Evolutionary conservation across 2,797 vertebrate species (phyloP), one percentile per base, ranked within the genome.

Genomic region (Nyctalus aviator): DNA sequence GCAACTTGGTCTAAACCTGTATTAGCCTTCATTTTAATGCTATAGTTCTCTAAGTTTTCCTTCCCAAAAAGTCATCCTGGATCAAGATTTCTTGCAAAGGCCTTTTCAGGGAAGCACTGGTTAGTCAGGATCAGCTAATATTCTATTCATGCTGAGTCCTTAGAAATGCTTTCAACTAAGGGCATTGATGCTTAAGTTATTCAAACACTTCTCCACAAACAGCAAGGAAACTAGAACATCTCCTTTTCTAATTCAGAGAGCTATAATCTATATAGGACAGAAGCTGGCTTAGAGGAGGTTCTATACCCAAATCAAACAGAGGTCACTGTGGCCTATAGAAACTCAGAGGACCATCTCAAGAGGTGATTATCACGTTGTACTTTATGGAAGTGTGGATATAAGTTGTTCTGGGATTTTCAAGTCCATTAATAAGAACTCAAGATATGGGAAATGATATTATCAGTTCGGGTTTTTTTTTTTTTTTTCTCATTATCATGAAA

Each of bases 381-480:
- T 77, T 94, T 84, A 72, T 8, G 59, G 37, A 78, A 86, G 53
- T 35, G 1, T 87, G 53, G 59, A 27, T 85, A 18, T 71, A 46
- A 90, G 23, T 90, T 72, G 35, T 55, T 85, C 35, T 81, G 84
- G 69, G 64, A 77, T 76, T 88, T 93, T 89, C 59, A 23, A 41
- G 25, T 57, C 48, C 44, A 20, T 82, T 94, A 68, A 69, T 91
- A 86, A 96, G 88, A 86, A 93, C 27, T 75, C 76, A 66, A 41
- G 41, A 68, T 81, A 8, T 17, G 11, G 68, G 53, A 95, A 93
- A 88, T 27, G 72, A 84, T 93, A 57, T 13, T 68, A 71, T 72
- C 91, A 30, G 30, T 84, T 73, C 85, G 88, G n/a, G 64, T n/a
- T 93, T 17, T 35, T 92, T 96, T 35, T 92, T 96, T 41, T 41